Conservation (phyloP, 2,113 vertebrate species). For the Castor canadensis region DNA sequence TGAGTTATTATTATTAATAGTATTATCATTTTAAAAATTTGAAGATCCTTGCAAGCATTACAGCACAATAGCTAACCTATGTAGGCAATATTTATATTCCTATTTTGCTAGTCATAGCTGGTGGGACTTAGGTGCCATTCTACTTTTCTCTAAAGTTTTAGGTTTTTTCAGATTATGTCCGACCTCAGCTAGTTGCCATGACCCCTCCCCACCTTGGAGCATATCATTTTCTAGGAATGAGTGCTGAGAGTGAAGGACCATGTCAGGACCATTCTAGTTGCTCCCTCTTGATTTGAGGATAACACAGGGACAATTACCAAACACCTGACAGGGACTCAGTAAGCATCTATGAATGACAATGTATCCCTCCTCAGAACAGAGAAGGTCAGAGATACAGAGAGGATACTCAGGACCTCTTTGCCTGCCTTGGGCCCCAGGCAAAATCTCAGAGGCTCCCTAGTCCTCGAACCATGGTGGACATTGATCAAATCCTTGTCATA, state of each 20-base stretch:
- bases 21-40: neutral
- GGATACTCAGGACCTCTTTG: neutral
- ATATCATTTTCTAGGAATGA: neutral
- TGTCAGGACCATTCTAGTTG: rapidly evolving
- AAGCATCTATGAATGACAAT: neutral
- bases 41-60: neutral
- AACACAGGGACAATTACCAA: no score
- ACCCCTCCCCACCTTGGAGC: neutral
- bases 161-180: rapidly evolving
- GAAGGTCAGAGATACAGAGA: neutral
- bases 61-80: neutral
- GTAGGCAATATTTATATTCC: neutral
- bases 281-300: neutral
- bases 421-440: no score
- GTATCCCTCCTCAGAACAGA: neutral
- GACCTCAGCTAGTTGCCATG: neutral
- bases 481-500: neutral
- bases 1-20: neutral
- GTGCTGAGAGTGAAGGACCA: neutral
- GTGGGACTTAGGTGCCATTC: neutral
- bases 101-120: neutral
- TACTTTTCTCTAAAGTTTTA: neutral
- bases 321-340: neutral
- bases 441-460: neutral
- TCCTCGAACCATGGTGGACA: neutral